phyloP scores from a whole-genome alignment of 2,113 vertebrate genomes.

The Aythya baeri region DNA sequence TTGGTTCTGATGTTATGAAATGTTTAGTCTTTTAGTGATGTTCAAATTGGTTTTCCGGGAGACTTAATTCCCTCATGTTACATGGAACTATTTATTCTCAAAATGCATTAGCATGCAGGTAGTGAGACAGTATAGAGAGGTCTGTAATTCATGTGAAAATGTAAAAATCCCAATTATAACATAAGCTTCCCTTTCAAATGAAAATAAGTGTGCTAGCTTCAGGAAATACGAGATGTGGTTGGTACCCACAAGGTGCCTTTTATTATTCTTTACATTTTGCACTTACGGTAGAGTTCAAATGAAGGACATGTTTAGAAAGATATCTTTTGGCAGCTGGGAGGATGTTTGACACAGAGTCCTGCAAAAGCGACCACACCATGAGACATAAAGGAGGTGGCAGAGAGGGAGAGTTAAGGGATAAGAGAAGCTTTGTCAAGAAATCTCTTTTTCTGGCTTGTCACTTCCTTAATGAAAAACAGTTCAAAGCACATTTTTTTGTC shows the following conservation, averaged over 20 bases:
- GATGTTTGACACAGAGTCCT: not conserved
- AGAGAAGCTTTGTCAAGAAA: not conserved
- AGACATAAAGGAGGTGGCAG: not conserved
- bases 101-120: not conserved
- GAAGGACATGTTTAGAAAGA: not conserved
- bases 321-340: not conserved
- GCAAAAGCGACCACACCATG: not conserved
- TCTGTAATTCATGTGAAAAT: constrained; percentile 4
- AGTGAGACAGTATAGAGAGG: not conserved
- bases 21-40: not conserved
- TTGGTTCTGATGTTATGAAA: not conserved
- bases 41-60: not conserved
- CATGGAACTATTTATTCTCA: not conserved
- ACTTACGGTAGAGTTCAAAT: not conserved
- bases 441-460: not conserved
- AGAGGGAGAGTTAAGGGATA: not conserved
- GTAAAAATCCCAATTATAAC: not conserved
- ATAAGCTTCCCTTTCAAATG: not conserved
- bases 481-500: not conserved
- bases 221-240: not conserved
- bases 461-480: not conserved
- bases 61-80: not conserved
- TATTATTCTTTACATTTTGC: not conserved
- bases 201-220: not conserved
- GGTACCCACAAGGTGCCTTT: not conserved